phyloP scores from a whole-genome alignment of 1,140 invertebrate species.

The Planococcus citri region DNA sequence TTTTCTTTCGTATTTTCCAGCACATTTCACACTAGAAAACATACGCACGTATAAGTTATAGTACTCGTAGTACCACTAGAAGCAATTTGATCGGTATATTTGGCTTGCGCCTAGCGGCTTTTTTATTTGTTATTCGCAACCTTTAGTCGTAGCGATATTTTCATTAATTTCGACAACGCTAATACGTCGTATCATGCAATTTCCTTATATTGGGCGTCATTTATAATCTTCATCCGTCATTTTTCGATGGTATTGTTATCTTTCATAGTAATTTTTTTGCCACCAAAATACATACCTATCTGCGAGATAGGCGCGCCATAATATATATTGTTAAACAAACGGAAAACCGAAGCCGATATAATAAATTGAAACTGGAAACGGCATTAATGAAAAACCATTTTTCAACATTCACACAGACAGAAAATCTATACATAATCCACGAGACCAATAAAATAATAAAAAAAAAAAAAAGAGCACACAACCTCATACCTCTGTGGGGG shows the following conservation, averaged over 20 bases:
- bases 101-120: too few relatives aligned
- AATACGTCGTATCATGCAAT: not conserved
- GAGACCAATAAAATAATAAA: not conserved
- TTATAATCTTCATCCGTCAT: slow-evolving; percentile 1
- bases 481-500: too few relatives aligned
- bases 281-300: not conserved
- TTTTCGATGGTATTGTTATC: not conserved
- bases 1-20: too few relatives aligned
- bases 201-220: not conserved
- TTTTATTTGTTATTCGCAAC: not conserved
- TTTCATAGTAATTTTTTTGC: not conserved
- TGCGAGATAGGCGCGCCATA: too few relatives aligned
- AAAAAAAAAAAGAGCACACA: too few relatives aligned
- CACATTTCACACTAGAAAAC: too few relatives aligned
- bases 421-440: slow-evolving; percentile 15
- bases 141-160: not conserved
- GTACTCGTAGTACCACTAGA: too few relatives aligned
- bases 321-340: slow-evolving; percentile 9
- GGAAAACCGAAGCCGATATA: not conserved
- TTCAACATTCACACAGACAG: slow-evolving; percentile 10
- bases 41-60: too few relatives aligned
- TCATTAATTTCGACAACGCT: not conserved
- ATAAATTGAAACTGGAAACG: slow-evolving; percentile 19
- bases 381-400: slow-evolving; percentile 17
- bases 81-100: too few relatives aligned